Evolutionary conservation across 2,888 invertebrate species (phyloP), one percentile per base, ranked within the genome.

Genomic region (Micoletzkya japonica): DNA sequence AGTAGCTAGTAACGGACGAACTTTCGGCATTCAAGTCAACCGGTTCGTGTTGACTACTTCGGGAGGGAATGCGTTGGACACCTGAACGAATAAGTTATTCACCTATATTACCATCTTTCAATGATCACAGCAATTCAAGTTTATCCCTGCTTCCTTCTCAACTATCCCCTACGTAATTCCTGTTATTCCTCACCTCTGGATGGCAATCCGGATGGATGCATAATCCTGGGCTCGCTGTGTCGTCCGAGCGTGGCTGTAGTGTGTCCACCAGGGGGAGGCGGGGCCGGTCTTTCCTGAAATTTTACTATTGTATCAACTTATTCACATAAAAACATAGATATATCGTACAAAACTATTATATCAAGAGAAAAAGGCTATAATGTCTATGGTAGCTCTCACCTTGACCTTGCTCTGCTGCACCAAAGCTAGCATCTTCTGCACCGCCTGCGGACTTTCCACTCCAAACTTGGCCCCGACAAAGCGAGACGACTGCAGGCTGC

Each of bases 401-500:
- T 74, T 74, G 24, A 73, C 71, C 30, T 81, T 75, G 20, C 80
- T 81, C 66, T 78, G 77, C 60, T 82, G 82, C 37, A 84, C 86
- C 34, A 98, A 89, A 7, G 95, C 92, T 79, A 98, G 89, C 86
- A 98, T 90, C 87, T 98, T 98, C 82, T 95, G 90, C 26, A 97
- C 94, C 10, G 96, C 94, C 87, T 96, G 95, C 28, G 97, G 97
- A 20, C 95, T 95, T 52, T 95, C 95, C 52, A 95, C 92, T 77
- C 95, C 92, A 59, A 79, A 79, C 49, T 79, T 79, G 89, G 83
- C 71, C 20, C 72, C 74, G 34, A 70, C 72, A 30, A 71, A 67
- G 26, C 71, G 39, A 2, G 70, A n/a, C n/a, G n/a, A n/a, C n/a
- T n/a, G n/a, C n/a, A n/a, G 60, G 6, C 70, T 68, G 28, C 34